Evolutionary conservation across 1,140 invertebrate species (phyloP).

Genomic region (Campoletis sonorensis): DNA sequence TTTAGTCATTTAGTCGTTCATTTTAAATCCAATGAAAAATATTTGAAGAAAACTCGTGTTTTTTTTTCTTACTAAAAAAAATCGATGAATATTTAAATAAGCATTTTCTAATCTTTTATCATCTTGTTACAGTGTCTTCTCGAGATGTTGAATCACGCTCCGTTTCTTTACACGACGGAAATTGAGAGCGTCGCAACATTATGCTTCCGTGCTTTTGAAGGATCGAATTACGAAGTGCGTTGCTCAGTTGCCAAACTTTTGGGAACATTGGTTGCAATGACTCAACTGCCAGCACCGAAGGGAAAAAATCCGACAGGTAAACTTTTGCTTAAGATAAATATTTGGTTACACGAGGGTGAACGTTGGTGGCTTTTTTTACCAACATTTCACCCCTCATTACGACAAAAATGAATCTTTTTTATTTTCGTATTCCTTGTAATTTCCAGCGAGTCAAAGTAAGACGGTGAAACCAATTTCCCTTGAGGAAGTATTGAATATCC

Average conservation of each 20-base stretch:
- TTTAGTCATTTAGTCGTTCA: no score
- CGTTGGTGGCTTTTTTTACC: not conserved
- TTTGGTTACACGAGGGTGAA: conserved; percentile 12
- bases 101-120: not conserved
- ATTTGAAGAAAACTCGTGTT: not conserved
- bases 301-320: conserved; percentile 74
- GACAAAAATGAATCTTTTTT: conserved; percentile 34
- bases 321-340: conserved; percentile 38
- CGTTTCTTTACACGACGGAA: conserved; percentile 92
- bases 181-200: conserved; percentile 92
- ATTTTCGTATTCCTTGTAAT: conserved; percentile 34
- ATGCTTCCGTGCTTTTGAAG: conserved; percentile 94
- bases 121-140: conserved; percentile 83
- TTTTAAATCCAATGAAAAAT: no score
- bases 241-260: conserved; percentile 94
- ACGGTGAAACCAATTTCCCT: conserved; percentile 83
- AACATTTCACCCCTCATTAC: not conserved
- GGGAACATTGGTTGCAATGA: conserved; percentile 90
- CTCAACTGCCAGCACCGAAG: conserved; percentile 80
- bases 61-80: not conserved
- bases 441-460: conserved; percentile 78
- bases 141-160: conserved; percentile 92
- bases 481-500: conserved; percentile 93
- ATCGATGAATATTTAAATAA: not conserved
- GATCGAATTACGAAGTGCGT: conserved; percentile 95